Percentiles rank a stretch among this genome's conserved stretches.
Evolutionary conservation across 2,797 vertebrate genomes (phyloP).

Genomic region (Pipistrellus pipistrellus): DNA sequence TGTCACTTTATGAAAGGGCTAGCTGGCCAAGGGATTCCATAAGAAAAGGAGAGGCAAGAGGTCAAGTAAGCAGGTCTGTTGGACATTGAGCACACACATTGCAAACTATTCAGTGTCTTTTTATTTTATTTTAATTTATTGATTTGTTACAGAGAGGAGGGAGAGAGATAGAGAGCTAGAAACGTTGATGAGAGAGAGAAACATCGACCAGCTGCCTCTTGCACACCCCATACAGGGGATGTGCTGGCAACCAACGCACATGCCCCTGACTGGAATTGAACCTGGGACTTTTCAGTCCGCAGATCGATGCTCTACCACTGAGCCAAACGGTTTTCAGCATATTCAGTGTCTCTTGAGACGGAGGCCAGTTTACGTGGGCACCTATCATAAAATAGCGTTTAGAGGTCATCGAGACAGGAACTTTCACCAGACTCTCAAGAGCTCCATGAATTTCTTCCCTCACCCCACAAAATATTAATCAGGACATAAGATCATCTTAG

Average conservation of each 20-base stretch:
- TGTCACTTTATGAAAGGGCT: neutral
- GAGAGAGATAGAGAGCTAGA: too few relatives aligned
- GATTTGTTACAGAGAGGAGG: too few relatives aligned
- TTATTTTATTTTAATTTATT: neutral
- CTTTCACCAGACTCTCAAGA: neutral
- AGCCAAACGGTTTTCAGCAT: too few relatives aligned
- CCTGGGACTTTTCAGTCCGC: too few relatives aligned
- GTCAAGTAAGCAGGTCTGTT: too few relatives aligned
- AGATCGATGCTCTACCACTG: too few relatives aligned
- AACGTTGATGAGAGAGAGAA: too few relatives aligned
- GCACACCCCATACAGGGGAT: too few relatives aligned
- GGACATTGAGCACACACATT: rapidly evolving
- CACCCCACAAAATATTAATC: neutral
- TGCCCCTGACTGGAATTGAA: too few relatives aligned
- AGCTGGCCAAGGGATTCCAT: neutral
- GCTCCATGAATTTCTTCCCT: neutral
- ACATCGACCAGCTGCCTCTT: too few relatives aligned
- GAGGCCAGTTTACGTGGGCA: neutral
- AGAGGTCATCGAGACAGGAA: neutral
- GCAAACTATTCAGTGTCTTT: neutral
- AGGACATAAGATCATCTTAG: neutral
- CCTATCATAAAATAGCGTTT: neutral
- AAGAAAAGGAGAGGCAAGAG: neutral
- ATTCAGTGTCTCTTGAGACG: neutral
- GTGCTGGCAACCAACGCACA: too few relatives aligned